These are phyloP conservation scores for Lasioglossum baleicum DNA, from an alignment of 1,140 invertebrate genomes.

Conservation along the genomic window DNA sequence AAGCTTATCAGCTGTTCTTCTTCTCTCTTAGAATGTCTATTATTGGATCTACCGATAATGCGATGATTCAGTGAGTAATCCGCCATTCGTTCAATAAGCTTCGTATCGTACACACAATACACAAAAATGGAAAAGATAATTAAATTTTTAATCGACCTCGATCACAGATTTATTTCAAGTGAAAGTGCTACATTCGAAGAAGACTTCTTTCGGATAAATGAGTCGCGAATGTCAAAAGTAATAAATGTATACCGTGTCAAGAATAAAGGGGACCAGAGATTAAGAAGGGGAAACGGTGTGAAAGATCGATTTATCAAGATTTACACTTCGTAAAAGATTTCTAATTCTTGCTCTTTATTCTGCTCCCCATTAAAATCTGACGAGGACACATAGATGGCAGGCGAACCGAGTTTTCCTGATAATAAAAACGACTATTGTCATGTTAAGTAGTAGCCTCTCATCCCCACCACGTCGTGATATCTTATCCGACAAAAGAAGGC, in stretches of 20 bases:
- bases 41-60: too few relatives aligned
- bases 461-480: slow-evolving; percentile 20
- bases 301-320: slow-evolving; percentile 72
- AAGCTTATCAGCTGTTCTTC: too few relatives aligned
- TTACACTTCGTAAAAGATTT: slow-evolving; percentile 70
- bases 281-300: slow-evolving; percentile 13
- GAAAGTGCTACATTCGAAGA: neutral
- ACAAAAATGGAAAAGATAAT: too few relatives aligned
- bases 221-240: neutral
- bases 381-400: slow-evolving; percentile 15
- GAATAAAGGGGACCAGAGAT: neutral
- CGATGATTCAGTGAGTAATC: too few relatives aligned
- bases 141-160: too few relatives aligned
- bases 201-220: neutral
- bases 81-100: too few relatives aligned
- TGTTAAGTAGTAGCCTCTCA: slow-evolving; percentile 62
- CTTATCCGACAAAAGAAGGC: slow-evolving; percentile 28
- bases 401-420: slow-evolving; percentile 37
- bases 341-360: slow-evolving; percentile 66
- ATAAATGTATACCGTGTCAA: neutral
- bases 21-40: too few relatives aligned
- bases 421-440: slow-evolving; percentile 64
- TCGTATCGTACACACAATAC: too few relatives aligned
- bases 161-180: too few relatives aligned
- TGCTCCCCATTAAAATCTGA: slow-evolving; percentile 55